phyloP scores from a whole-genome alignment of 2,113 vertebrate species.

The Corythaeola cristata region DNA sequence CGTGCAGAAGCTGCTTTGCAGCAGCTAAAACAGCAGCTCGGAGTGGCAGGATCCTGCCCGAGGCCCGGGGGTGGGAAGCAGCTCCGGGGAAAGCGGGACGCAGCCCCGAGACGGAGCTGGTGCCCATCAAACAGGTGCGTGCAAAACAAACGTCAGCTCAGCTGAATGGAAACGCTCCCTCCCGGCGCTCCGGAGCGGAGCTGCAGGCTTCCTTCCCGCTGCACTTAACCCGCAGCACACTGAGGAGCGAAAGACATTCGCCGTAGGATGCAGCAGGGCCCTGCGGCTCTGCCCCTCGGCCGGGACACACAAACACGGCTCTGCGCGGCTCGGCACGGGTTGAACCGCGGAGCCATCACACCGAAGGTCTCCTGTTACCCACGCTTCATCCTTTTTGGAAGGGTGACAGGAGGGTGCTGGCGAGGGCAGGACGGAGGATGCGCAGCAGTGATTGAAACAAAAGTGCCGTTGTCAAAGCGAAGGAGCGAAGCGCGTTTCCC shows the following conservation, averaged over 20 bases:
- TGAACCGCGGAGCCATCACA: not conserved
- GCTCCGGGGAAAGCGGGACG: not conserved
- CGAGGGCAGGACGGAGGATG: not conserved
- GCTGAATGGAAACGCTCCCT: not conserved
- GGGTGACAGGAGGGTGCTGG: not conserved
- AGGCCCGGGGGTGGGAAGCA: not conserved
- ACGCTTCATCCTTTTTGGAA: not conserved
- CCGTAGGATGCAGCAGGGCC: slow-evolving; percentile 16
- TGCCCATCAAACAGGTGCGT: not conserved
- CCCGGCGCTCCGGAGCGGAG: not conserved
- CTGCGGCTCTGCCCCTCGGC: slow-evolving; percentile 32
- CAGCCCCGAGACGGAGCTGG: not conserved
- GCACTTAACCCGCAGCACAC: slow-evolving; percentile 26
- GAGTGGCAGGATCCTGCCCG: not conserved
- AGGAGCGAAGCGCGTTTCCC: not conserved
- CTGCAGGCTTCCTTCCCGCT: slow-evolving; percentile 34
- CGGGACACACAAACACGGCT: not conserved
- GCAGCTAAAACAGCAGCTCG: not conserved
- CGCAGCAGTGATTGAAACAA: slow-evolving; percentile 8
- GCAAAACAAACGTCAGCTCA: not conserved
- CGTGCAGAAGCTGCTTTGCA: not conserved
- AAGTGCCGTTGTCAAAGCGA: slow-evolving; percentile 9
- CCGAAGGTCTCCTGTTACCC: not conserved
- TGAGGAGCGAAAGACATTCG: slow-evolving; percentile 44
- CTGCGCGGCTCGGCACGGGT: not conserved